Percentiles rank a stretch among this genome's conserved stretches.
phyloP scores from a whole-genome alignment of 2,797 vertebrate species.

The Pseudochaenichthys georgianus region DNA sequence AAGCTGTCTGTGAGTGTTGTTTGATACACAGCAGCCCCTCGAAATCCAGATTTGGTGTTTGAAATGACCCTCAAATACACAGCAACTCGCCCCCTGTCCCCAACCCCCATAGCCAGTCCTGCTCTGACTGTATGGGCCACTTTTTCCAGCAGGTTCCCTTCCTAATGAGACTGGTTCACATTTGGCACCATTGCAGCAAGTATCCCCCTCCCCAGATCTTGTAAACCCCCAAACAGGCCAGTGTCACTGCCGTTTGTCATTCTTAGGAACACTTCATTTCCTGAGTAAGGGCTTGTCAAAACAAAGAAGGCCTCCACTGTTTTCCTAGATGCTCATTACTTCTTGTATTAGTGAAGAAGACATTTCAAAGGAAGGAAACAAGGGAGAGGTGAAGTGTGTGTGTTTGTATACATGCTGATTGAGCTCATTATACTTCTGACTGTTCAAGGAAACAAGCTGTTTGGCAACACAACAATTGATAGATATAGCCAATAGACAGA shows the following conservation, averaged over 20 bases:
- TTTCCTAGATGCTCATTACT: conserved; percentile 26
- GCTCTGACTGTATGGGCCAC: conserved; percentile 27
- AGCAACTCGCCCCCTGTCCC: conserved; percentile 53
- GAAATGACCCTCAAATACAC: conserved; percentile 65
- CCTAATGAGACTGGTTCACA: conserved; percentile 69
- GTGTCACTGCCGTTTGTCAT: conserved; percentile 44
- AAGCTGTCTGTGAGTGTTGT: conserved; percentile 1
- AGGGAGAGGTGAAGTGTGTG: conserved; percentile 1
- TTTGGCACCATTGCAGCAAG: conserved; percentile 28
- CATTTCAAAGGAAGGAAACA: background rate
- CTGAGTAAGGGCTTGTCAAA: conserved; percentile 46
- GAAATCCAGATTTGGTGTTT: conserved; percentile 56
- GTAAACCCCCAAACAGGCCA: conserved; percentile 45
- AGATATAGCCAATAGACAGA: background rate
- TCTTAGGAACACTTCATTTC: conserved; percentile 50
- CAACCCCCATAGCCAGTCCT: conserved; percentile 46
- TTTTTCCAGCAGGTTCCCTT: conserved; percentile 61
- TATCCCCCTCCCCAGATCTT: conserved; percentile 35
- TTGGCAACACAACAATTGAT: no score
- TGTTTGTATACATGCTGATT: conserved; percentile 12
- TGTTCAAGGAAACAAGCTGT: background rate
- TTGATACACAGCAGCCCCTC: conserved; percentile 56
- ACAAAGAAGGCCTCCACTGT: conserved; percentile 44
- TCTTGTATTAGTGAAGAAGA: conserved; percentile 8
- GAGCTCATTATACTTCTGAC: conserved; percentile 45